These are phyloP conservation scores for Callimorpha dominula DNA, from an alignment of 2,888 invertebrate genomes.

Conservation along the genomic window DNA sequence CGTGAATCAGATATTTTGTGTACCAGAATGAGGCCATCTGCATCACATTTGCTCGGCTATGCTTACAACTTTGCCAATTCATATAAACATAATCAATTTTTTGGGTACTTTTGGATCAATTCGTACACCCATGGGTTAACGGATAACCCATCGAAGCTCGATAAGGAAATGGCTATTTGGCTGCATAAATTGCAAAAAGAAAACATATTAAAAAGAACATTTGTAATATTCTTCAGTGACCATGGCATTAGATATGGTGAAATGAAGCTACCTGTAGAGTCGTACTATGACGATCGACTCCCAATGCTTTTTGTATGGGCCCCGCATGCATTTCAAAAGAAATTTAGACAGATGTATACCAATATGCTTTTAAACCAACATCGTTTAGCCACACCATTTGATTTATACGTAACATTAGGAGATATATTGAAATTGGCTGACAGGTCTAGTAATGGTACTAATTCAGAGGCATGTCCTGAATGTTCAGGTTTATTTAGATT, in stretches of 20 bases:
- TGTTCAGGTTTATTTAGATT: conserved; percentile 88
- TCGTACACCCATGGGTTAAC: conserved; percentile 90
- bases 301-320: conserved; percentile 91
- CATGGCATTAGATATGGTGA: conserved; percentile 92
- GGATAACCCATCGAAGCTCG: conserved; percentile 89
- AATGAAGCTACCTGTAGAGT: conserved; percentile 89
- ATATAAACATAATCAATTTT: conserved; percentile 88
- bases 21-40: conserved; percentile 82
- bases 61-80: conserved; percentile 88
- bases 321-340: conserved; percentile 87
- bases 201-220: conserved; percentile 87
- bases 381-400: conserved; percentile 91
- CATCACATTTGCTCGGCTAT: conserved; percentile 89
- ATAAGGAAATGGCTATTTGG: conserved; percentile 85
- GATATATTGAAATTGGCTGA: conserved; percentile 84
- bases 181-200: conserved; percentile 82
- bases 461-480: conserved; percentile 86
- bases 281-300: conserved; percentile 92
- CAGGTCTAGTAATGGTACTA: conserved; percentile 55
- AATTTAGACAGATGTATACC: conserved; percentile 83
- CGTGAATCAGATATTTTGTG: conserved; percentile 73
- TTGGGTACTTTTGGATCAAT: conserved; percentile 92
- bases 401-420: conserved; percentile 90
- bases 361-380: conserved; percentile 88
- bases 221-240: conserved; percentile 91